Conservation (phyloP, 2,113 vertebrate genomes). For the Octodon degus region DNA sequence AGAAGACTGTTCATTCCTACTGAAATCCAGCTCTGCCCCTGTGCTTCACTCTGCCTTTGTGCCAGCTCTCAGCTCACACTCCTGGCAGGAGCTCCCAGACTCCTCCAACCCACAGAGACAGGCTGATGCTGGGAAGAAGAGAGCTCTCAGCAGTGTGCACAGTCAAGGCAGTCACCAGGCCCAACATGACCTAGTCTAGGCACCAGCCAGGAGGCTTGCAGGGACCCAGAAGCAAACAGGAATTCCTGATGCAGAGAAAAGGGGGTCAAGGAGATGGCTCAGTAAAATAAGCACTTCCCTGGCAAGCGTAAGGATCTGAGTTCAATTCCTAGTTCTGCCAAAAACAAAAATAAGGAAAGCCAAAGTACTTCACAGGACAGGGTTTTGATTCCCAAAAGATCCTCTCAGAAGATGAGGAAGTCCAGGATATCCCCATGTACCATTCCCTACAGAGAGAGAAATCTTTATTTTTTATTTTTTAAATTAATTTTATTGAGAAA, state of each 20-base stretch:
- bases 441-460: background rate
- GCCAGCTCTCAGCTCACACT: background rate
- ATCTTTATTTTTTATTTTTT: too few species aligned
- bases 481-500: too few species aligned
- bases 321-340: too few species aligned
- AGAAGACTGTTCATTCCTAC: too few species aligned
- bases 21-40: constrained; percentile 3
- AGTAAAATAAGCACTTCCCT: too few species aligned
- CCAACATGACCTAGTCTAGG: background rate
- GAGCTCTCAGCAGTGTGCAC: background rate
- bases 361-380: background rate
- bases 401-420: background rate
- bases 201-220: background rate
- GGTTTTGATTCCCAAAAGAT: background rate
- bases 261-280: too few species aligned
- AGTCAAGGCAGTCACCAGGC: background rate
- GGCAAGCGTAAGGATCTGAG: too few species aligned
- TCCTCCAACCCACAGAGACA: background rate
- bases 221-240: background rate
- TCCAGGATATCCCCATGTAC: background rate
- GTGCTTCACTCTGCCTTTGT: background rate
- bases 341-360: too few species aligned
- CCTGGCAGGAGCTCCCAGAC: background rate
- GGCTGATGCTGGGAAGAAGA: background rate
- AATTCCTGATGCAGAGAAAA: background rate